Base-by-base conservation (phyloP, 2,797 vertebrate genomes). In the Clarias fuscus region DNA sequence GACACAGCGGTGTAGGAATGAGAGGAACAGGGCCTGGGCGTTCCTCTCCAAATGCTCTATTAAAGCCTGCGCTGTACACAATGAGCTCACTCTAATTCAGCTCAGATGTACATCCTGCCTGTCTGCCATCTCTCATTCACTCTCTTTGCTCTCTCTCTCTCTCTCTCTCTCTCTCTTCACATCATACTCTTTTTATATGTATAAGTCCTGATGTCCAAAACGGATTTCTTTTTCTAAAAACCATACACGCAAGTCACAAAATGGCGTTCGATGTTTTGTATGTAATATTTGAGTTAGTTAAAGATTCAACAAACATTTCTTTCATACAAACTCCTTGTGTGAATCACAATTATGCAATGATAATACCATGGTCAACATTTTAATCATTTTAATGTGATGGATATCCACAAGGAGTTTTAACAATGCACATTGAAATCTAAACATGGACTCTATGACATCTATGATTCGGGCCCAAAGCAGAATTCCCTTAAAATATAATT, bases 61-160 rank as follows among this genome's bases (percentile, higher is more conserved):
- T 96, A 95, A 96, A 96, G 94, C 94, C 92, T 92, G 91, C 92
- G 93, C 95, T 93, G 94, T 96, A 96, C 95, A 96, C 95, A 95
- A 96, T 96, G 95, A 96, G 95, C 94, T 96, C 96, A 96, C 95
- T 94, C 93, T 96, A 96, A 96, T 96, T 96, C 95, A 96, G 95
- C 93, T 96, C 95, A 96, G 95, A 96, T 96, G 96, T 95, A 96
- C 94, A 93, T 95, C 87, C 87, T 87, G 87, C 87, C 71, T 70
- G 86, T 92, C 93, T 94, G 93, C 93, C 89, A 92, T 94, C 72
- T 87, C 81, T 91, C 82, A 59, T 56, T 82, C 43, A 88, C 85
- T 88, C 80, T 79, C 76, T 14, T 91, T 85, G 84, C 75, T 88
- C 68, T 85, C 53, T 33, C 64, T 85, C 64, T 86, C 33, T 75